Percentiles rank a stretch among this genome's conserved stretches.
Evolutionary conservation across 2,797 vertebrate genomes (phyloP).

Genomic region (Coendou prehensilis): DNA sequence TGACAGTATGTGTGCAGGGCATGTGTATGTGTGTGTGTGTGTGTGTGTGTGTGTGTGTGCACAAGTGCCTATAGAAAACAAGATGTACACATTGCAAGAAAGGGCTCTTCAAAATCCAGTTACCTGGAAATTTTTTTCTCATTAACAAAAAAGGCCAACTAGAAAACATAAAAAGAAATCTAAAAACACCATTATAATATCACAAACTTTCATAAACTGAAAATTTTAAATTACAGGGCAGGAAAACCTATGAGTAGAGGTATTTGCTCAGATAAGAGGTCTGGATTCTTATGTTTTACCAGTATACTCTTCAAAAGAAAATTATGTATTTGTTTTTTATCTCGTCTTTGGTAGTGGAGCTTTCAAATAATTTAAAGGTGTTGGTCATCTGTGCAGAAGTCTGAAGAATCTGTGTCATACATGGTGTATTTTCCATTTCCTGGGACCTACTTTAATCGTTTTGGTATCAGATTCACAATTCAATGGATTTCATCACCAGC

Average conservation of each 20-base stretch:
- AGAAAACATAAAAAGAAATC: conserved; percentile 45
- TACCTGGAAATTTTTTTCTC: conserved; percentile 14
- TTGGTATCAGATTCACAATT: conserved; percentile 25
- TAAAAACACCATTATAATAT: background rate
- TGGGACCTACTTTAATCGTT: conserved; percentile 17
- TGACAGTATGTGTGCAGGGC: background rate
- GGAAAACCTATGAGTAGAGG: background rate
- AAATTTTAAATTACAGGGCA: conserved; percentile 8
- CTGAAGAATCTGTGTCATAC: background rate
- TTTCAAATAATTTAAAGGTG: conserved; percentile 59
- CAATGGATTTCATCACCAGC: background rate
- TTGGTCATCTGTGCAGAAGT: background rate
- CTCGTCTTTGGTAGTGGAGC: background rate
- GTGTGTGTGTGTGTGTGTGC: accelerated
- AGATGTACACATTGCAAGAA: background rate
- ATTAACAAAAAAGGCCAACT: background rate
- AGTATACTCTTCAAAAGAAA: conserved; percentile 38
- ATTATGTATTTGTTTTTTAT: conserved; percentile 28
- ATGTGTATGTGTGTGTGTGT: background rate
- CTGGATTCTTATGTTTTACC: conserved; percentile 53
- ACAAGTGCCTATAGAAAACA: background rate
- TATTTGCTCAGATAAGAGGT: background rate
- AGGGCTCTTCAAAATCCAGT: conserved; percentile 2
- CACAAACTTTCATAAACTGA: background rate
- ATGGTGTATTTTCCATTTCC: conserved; percentile 36